These are phyloP conservation scores for Hirtodrosophila alboralis DNA, from an alignment of 2,888 invertebrate genomes.

Conservation along the genomic window DNA sequence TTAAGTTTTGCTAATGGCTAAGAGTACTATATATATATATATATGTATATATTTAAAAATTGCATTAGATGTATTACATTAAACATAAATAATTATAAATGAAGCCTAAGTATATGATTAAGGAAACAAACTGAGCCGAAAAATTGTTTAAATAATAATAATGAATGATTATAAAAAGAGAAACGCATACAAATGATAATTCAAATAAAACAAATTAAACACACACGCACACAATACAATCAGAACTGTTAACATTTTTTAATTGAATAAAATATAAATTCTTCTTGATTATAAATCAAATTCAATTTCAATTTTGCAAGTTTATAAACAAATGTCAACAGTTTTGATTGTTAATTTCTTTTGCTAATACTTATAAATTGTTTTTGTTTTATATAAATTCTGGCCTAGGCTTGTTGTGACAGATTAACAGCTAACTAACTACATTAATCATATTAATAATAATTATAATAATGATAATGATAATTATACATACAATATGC, in stretches of 20 bases:
- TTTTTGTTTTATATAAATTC: constrained; percentile 55
- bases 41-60: constrained; percentile 27
- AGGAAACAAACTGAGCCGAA: constrained; percentile 46
- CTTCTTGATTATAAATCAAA: too few relatives aligned
- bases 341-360: constrained; percentile 52
- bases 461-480: constrained; percentile 36
- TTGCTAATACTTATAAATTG: constrained; percentile 70
- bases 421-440: constrained; percentile 47
- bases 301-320: too few relatives aligned
- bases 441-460: constrained; percentile 27
- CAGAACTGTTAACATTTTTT: too few relatives aligned
- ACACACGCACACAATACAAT: constrained; percentile 4
- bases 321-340: too few relatives aligned
- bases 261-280: too few relatives aligned
- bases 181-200: constrained; percentile 16
- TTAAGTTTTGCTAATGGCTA: constrained; percentile 31
- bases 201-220: constrained; percentile 1
- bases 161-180: constrained; percentile 15
- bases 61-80: constrained; percentile 49
- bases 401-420: constrained; percentile 63
- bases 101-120: constrained; percentile 42
- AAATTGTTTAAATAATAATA: constrained; percentile 16
- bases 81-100: constrained; percentile 53
- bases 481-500: constrained; percentile 52
- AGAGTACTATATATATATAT: constrained; percentile 25